These are phyloP conservation scores for Podiceps cristatus DNA, from an alignment of 2,113 vertebrate genomes.

Conservation along the genomic window DNA sequence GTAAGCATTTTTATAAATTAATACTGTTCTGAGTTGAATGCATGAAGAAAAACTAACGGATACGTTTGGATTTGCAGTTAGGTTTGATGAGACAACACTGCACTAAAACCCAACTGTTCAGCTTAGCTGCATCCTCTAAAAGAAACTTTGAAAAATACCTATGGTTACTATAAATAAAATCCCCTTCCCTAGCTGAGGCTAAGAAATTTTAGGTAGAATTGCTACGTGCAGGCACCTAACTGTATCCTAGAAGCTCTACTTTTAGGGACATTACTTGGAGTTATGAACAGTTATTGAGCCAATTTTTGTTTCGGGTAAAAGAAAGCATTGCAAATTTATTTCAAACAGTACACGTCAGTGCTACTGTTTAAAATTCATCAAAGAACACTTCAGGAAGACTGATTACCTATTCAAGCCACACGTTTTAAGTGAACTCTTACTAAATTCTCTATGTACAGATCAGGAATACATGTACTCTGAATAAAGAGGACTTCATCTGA, in stretches of 20 bases:
- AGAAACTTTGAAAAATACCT: not conserved
- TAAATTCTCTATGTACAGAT: conserved; percentile 29
- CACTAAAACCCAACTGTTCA: not conserved
- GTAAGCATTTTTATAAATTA: not conserved
- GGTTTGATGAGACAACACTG: not conserved
- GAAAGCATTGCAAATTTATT: conserved; percentile 55
- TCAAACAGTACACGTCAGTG: not conserved
- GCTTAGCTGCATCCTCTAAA: not conserved
- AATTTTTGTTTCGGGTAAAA: conserved; percentile 42
- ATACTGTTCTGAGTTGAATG: not conserved
- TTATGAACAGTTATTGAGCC: conserved; percentile 8
- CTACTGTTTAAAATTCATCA: conserved; percentile 55
- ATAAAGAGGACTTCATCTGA: conserved; percentile 32
- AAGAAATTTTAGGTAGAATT: not conserved
- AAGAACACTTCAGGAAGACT: conserved; percentile 44
- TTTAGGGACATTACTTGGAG: not conserved
- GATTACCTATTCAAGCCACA: conserved; percentile 60
- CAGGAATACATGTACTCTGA: conserved; percentile 43
- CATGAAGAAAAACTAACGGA: not conserved
- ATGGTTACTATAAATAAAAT: not conserved
- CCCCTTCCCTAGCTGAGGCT: not conserved
- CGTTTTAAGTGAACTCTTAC: conserved; percentile 42
- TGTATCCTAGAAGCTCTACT: not conserved
- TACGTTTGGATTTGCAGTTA: not conserved
- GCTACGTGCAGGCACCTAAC: not conserved